Base-by-base conservation (phyloP, 1,140 invertebrate genomes). In the Popillia japonica region DNA sequence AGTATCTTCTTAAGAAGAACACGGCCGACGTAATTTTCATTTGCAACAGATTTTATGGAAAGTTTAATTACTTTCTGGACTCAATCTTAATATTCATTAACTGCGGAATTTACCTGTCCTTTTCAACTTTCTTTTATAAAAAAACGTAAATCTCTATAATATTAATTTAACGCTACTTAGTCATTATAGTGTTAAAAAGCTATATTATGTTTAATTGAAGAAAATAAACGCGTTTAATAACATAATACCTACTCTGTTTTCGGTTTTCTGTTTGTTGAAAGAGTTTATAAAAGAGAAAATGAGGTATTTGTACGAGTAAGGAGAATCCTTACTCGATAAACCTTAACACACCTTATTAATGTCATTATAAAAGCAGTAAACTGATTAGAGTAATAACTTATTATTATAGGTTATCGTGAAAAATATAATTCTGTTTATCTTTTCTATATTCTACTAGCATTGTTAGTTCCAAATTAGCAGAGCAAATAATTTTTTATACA, bases 11-110 rank as follows among this genome's bases (percentile, higher is more conserved):
- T 55, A 7, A 14, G 14, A n/a, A 55, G n/a, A 55, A 55, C n/a
- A 17, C 48, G 17, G n/a, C 14, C 6, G 14, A 55, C n/a, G 48
- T 55, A 55, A 55, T 55, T 55, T n/a, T 14, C 48, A 55, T 55
- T 17, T n/a, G 48, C 48, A 55, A 55, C 48, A 55, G 48, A 55
- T 55, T 55, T 55, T 55, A 55, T 55, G 48, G 14, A 55, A 55
- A 55, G 48, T 55, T 55, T 55, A 55, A 55, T 55, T 55, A 55
- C 48, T 55, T 55, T 55, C 17, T 55, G 6, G 48, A 55, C 48
- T 14, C 6, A 14, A 0, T n/a, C 14, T 48, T 48, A 48, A 55
- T 55, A 55, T 55, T 55, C 48, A 55, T 55, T 55, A 55, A 55
- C 48, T 55, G 27, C 17, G 48, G 14, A 55, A 55, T 55, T 55